A percentile compares a stretch with the other conserved stretches of the same genome.
Conservation (phyloP, 2,797 vertebrate species). For the Catharus ustulatus region DNA sequence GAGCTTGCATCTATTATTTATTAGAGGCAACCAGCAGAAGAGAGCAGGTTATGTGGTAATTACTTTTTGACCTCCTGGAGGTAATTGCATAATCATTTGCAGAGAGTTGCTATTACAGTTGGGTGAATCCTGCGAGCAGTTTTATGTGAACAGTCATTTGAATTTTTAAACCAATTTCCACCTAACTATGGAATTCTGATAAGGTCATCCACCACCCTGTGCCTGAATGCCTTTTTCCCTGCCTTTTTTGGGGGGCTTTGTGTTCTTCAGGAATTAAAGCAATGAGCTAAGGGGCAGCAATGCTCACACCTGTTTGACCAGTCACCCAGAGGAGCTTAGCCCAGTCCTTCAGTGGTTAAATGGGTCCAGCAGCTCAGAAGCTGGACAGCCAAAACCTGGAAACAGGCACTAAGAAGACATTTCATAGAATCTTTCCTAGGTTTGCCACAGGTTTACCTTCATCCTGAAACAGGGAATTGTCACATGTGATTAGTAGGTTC, state of each 20-base stretch:
- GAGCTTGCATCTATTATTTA: slow-evolving; percentile 65
- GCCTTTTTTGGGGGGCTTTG: neutral
- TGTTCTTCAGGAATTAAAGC: neutral
- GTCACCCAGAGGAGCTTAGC: neutral
- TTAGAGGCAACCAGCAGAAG: slow-evolving; percentile 63
- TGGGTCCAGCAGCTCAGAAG: neutral
- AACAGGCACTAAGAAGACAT: neutral
- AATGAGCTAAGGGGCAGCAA: neutral
- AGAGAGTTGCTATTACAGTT: slow-evolving; percentile 64
- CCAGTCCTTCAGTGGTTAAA: neutral
- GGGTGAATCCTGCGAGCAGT: slow-evolving; percentile 61
- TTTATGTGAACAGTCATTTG: slow-evolving; percentile 64
- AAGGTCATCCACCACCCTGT: neutral
- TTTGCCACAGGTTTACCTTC: neutral
- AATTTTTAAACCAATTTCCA: slow-evolving; percentile 69
- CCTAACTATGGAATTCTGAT: slow-evolving; percentile 40
- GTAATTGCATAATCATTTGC: slow-evolving; percentile 75
- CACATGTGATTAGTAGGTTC: neutral
- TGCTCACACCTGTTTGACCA: neutral
- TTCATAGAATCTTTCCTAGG: neutral
- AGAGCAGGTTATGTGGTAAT: slow-evolving; percentile 71
- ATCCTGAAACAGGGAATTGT: neutral
- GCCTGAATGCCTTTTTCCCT: neutral
- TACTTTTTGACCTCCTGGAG: slow-evolving; percentile 75
- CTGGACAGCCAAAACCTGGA: neutral